Evolutionary conservation across 2,888 invertebrate species (phyloP), one percentile per base, ranked within the genome.

Genomic region (Rhorus exstirpatorius): DNA sequence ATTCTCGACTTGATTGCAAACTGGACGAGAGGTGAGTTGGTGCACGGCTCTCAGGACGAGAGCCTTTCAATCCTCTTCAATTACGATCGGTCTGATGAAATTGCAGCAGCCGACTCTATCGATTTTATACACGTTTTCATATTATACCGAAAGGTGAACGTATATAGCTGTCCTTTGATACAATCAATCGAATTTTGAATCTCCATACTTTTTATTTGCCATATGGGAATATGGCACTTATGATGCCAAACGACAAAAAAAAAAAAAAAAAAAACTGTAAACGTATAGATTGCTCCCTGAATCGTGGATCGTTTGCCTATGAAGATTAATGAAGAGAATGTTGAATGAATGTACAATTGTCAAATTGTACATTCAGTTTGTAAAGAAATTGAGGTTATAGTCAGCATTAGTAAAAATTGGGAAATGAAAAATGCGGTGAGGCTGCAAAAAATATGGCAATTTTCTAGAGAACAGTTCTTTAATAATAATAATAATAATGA

Each of bases 1-100:
- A 65, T 17, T 49, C 19, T 35, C 17, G 49, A 65, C 31, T 65
- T 65, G 17, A 65, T 65, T 65, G 49, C 49, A 65, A 65, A 19
- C 65, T 31, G 31, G 19, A 49, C 14, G 31, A 35, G 65, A 49
- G 31, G 12, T 1, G 24, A 21, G 53, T 3, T 8, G 21, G 53
- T 12, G n/a, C n/a, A 24, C 14, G 7, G 31, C 31, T 65, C 65
- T 19, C 49, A 31, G 17, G 17, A 12, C 21, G 26, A 26, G 21
- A 10, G 3, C 21, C n/a, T 49, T 65, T 65, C 17, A 17, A 65
- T 65, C 31, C 31, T 19, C 49, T 65, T 65, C 49, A 65, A 65
- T 65, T 65, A 65, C 19, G 17, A 65, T 49, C 26, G 65, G 21
- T 65, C 31, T 4, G 49, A 65, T 63, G 44, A 63, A 14, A 63